Evolutionary conservation across 2,797 vertebrate genomes (phyloP).

Genomic region (Crenichthys baileyi): DNA sequence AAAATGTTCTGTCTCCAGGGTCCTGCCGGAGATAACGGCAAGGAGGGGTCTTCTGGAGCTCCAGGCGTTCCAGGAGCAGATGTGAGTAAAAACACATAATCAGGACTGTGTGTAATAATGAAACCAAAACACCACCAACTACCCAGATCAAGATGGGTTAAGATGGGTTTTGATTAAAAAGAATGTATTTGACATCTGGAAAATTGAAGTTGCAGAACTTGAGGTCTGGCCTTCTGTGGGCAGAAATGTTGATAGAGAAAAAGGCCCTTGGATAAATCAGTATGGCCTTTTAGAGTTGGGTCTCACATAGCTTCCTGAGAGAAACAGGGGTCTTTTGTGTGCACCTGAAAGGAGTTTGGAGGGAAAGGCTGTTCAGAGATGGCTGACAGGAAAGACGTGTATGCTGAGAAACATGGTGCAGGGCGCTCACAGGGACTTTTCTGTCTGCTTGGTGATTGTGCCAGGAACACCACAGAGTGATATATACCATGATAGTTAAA

Average conservation of each 20-base stretch:
- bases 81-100: constrained; percentile 80
- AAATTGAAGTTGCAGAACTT: background rate
- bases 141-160: background rate
- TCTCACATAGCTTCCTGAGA: constrained; percentile 60
- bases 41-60: constrained; percentile 84
- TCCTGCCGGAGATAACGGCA: constrained; percentile 85
- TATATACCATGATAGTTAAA: background rate
- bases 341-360: background rate
- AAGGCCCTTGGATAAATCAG: constrained; percentile 52
- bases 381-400: constrained; percentile 50
- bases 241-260: constrained; percentile 23
- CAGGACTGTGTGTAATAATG: no score
- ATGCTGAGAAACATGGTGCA: constrained; percentile 36
- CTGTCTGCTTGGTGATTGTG: constrained; percentile 24
- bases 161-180: background rate
- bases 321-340: constrained; percentile 80
- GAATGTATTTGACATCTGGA: constrained; percentile 21
- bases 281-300: constrained; percentile 60
- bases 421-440: constrained; percentile 62
- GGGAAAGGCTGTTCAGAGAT: constrained; percentile 15
- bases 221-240: constrained; percentile 44
- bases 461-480: constrained; percentile 16
- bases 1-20: constrained; percentile 78
- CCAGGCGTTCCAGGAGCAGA: constrained; percentile 90
- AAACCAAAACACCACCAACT: background rate